A percentile compares a stretch with the other conserved stretches of the same genome.
Evolutionary conservation across 1,140 invertebrate species (phyloP).

Genomic region (Bombyx mandarina): DNA sequence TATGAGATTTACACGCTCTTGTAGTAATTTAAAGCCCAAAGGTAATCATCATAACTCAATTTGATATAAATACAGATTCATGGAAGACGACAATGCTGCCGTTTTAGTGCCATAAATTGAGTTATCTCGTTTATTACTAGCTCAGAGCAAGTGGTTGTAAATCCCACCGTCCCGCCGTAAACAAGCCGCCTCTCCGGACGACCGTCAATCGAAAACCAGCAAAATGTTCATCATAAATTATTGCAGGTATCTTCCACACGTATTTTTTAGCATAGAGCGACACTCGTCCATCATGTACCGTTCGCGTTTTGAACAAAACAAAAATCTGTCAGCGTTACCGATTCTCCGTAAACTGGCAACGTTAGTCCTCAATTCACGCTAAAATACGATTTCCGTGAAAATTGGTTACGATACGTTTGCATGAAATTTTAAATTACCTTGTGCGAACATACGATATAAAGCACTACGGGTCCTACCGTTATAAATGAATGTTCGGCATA

Average conservation of each 20-base stretch:
- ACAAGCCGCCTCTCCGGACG: constrained; percentile 27
- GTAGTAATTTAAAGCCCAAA: constrained; percentile 3
- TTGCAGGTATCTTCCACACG: constrained; percentile 25
- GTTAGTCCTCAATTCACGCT: constrained; percentile 5
- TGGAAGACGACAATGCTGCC: constrained; percentile 21
- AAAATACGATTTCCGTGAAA: no score
- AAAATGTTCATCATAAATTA: constrained; percentile 26
- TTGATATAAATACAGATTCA: constrained; percentile 22
- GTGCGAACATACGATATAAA: no score
- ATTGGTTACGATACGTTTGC: no score
- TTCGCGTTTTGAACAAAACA: constrained; percentile 30
- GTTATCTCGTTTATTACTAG: constrained; percentile 40
- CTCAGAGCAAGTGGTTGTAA: constrained; percentile 28
- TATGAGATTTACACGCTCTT: no score
- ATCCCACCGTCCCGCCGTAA: constrained; percentile 26
- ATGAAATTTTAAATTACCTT: no score
- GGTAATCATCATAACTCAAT: constrained; percentile 17
- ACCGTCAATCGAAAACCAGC: constrained; percentile 29
- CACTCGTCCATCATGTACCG: constrained; percentile 31
- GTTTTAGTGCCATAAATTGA: constrained; percentile 38
- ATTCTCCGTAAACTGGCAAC: constrained; percentile 30
- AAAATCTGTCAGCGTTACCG: constrained; percentile 31
- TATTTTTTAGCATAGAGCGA: constrained; percentile 31
- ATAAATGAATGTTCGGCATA: neutral
- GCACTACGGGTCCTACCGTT: no score